Evolutionary conservation across 2,888 invertebrate species (phyloP), one percentile per base, ranked within the genome.

Genomic region (Catocala fraxini): DNA sequence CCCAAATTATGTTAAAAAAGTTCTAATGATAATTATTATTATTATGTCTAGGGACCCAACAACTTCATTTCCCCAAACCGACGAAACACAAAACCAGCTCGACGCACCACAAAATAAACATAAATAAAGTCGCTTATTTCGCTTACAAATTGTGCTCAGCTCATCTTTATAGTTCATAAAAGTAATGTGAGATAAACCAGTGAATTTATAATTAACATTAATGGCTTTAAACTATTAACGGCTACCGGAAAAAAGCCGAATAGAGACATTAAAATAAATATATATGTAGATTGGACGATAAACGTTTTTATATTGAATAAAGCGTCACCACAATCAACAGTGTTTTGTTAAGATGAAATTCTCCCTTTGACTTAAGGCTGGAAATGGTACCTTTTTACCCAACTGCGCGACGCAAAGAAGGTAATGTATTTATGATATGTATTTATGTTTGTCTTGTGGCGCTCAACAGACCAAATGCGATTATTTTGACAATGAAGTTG

Each of bases 181-280:
- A 91, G 88, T 89, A 92, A 93, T 89, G 88, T 77, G 85, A 91
- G 90, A 92, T 91, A 89, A 89, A 86, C 82, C 73, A 76, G 79
- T 85, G 90, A 89, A 91, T 92, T 84, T 89, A 91, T 92, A 93
- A 93, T 93, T 91, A 91, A 89, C 92, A 87, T 89, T 92, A 93
- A 93, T 92, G 92, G 89, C 83, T 87, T 86, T 83, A 85, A 89
- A 92, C 93, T 93, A 92, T 92, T 93, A 92, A 91, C 88, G 77
- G 93, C 93, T 93, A 93, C 93, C 92, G 93, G 92, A 92, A 92
- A 89, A 83, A 88, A 87, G 85, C 82, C 86, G 89, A 88, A 94
- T 94, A 89, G 88, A 93, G 93, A 93, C 93, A 91, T 93, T 88
- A 93, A 92, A 93, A 91, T 93, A 91, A 92, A 92, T 92, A 93